Base-by-base conservation (phyloP, 2,113 vertebrate genomes). In the Holacanthus passer region DNA sequence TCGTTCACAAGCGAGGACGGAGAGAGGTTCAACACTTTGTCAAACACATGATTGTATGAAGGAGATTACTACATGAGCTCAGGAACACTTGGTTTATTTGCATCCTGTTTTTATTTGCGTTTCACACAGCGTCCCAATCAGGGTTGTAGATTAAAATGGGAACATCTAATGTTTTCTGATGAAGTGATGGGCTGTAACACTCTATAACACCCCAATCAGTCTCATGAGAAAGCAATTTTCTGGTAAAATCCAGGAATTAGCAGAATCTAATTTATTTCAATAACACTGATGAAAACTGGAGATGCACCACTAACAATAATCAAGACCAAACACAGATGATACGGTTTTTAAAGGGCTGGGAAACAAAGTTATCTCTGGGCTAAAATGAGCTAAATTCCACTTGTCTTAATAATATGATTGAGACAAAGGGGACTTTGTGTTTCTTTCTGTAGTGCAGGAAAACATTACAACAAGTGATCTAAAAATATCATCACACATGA, bases 131-230 rank as follows among this genome's bases (percentile, higher is more conserved):
- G n/a, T n/a, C n/a, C n/a, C n/a, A n/a, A n/a, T n/a, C n/a, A n/a
- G n/a, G n/a, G n/a, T n/a, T n/a, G n/a, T n/a, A 24, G 2, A 70
- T 48, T 47, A 29, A 66, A 72, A 73, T 68, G 5, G 48, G 13
- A 62, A 59, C 11, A 56, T 64, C 4, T 17, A 24, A 35, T 69
- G 16, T 5, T 10, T 80, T 86, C 50, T 78, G 64, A 78, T 83
- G 80, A 83, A 27, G 59, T 65, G 62, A 53, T 48, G 55, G 73
- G 19, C 11, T 64, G 64, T 8, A 53, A 58, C 19, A 66, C 56
- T 22, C 11, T 79, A 58, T n/a, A 29, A 43, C 32, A 43, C 22
- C 56, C 43, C n/a, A 69, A 35, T 66, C 37, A 67, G 50, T 55
- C n/a, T 67, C 45, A 66, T 39, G 35, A 29, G 29, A 52, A 76